A percentile compares a stretch with the other conserved stretches of the same genome.
phyloP scores from a whole-genome alignment of 2,113 vertebrate genomes.

The Sphyrna mokarran region DNA sequence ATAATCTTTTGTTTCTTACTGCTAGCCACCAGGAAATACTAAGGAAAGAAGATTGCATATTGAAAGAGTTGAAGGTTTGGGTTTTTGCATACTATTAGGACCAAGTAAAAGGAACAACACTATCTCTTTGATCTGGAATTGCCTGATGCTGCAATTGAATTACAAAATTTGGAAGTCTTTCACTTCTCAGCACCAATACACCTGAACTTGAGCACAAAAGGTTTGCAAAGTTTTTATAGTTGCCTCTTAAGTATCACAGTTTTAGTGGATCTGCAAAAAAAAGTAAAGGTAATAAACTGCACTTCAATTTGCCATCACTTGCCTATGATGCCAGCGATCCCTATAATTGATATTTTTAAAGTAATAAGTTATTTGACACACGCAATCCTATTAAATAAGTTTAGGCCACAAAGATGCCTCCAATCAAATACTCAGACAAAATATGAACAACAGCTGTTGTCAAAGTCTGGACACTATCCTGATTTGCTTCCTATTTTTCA shows the following conservation, averaged over 20 bases:
- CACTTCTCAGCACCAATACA: neutral
- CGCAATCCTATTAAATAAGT: neutral
- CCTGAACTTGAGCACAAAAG: neutral
- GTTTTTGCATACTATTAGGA: neutral
- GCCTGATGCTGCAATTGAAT: neutral
- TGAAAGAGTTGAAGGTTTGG: neutral
- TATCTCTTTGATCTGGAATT: neutral
- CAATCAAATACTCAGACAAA: neutral
- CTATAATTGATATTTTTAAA: neutral
- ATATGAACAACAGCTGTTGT: neutral
- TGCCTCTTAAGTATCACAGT: neutral
- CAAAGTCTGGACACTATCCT: neutral
- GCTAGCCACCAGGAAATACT: neutral
- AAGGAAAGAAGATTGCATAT: neutral
- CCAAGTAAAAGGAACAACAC: neutral
- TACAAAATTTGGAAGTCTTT: neutral
- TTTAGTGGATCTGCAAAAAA: neutral
- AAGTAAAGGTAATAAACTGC: neutral
- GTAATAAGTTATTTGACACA: neutral
- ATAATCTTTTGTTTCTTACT: neutral
- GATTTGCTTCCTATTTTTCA: neutral
- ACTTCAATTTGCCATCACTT: neutral
- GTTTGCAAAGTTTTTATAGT: neutral
- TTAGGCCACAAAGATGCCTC: neutral
- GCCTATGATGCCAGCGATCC: neutral